phyloP scores from a whole-genome alignment of 2,888 invertebrate species.

The Macrophya annulata region DNA sequence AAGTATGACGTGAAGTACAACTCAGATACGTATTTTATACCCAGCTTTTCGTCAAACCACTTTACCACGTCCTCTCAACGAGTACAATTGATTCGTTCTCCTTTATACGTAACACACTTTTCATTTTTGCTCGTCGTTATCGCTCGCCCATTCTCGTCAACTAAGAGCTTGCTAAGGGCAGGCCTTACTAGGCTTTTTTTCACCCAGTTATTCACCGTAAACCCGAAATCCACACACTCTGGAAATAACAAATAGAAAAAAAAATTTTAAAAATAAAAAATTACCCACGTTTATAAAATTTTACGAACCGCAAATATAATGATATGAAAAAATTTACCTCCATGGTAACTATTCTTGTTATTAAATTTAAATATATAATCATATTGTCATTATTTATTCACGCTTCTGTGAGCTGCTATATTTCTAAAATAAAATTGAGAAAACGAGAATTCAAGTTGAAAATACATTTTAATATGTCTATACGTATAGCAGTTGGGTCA shows the following conservation, averaged over 20 bases:
- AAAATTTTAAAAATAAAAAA: neutral
- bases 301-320: neutral
- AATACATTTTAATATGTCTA: neutral
- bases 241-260: neutral
- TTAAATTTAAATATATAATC: neutral
- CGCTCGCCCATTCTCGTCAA: constrained; percentile 15
- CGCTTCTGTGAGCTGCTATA: neutral
- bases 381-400: neutral
- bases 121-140: constrained; percentile 39
- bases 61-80: constrained; percentile 1
- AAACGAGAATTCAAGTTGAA: neutral
- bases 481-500: neutral
- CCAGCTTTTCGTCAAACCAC: constrained; percentile 19
- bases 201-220: neutral
- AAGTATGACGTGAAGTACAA: neutral
- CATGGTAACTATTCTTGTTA: neutral
- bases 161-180: neutral
- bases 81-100: constrained; percentile 38
- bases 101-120: constrained; percentile 36
- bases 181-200: neutral
- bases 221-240: neutral
- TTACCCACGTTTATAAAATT: neutral
- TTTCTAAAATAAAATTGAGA: neutral
- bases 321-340: neutral
- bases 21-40: neutral